Evolutionary conservation across 2,888 invertebrate species (phyloP).

Genomic region (Polydrusus pterygomalis): DNA sequence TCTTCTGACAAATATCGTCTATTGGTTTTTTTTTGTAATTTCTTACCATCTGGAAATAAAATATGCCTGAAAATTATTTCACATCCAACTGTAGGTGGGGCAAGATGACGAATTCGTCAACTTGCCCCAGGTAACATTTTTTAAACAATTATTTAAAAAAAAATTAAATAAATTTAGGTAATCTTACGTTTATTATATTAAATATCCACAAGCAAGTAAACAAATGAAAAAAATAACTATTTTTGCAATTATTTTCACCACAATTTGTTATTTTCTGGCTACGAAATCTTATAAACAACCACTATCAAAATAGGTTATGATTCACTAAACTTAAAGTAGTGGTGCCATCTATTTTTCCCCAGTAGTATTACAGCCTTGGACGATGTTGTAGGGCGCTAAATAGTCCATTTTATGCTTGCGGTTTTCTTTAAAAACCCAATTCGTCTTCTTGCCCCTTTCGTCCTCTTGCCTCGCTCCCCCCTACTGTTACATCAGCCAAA

Average conservation of each 20-base stretch:
- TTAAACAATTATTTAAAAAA: background rate
- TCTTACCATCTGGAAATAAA: constrained; percentile 51
- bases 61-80: background rate
- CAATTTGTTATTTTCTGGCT: background rate
- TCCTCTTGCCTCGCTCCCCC: background rate
- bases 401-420: background rate
- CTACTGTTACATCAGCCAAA: no score
- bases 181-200: constrained; percentile 1
- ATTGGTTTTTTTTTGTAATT: constrained; percentile 50
- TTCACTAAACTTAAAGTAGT: background rate
- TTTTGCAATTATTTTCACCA: background rate
- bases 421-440: no score
- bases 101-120: constrained; percentile 47
- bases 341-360: background rate
- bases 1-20: constrained; percentile 54
- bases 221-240: no score
- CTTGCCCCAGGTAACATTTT: constrained; percentile 45
- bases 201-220: background rate
- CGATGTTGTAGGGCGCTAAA: background rate
- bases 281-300: background rate
- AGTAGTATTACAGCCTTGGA: background rate
- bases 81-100: constrained; percentile 23
- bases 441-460: no score
- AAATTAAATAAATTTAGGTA: background rate
- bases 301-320: background rate